These are phyloP conservation scores for Heliopora coerulea DNA, from an alignment of 92 coral and sea anemone genomes.

Conservation along the genomic window DNA sequence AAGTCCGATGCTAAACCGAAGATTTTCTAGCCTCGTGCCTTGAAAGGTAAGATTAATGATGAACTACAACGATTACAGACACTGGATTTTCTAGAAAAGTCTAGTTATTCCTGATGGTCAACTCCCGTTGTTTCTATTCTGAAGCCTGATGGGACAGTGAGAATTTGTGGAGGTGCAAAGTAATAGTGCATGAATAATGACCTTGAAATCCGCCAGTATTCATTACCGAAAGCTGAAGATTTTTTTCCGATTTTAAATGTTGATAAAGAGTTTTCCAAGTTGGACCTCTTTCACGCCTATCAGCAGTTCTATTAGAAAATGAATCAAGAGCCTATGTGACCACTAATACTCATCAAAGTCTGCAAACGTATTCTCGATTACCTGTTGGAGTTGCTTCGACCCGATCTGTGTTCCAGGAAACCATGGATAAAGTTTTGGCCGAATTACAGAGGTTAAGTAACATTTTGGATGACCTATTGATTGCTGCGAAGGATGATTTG, in stretches of 20 bases:
- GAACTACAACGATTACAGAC: too few relatives aligned
- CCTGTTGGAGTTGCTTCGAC: too few relatives aligned
- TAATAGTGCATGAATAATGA: conserved; percentile 16
- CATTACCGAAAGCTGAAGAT: conserved; percentile 13
- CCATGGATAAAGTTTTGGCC: too few relatives aligned
- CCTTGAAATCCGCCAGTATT: conserved; percentile 29
- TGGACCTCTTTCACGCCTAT: conserved; percentile 54
- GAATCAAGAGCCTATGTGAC: too few relatives aligned
- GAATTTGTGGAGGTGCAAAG: conserved; percentile 42
- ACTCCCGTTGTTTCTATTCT: conserved; percentile 39
- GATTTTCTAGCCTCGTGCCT: conserved; percentile 38
- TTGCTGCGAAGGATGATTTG: too few relatives aligned
- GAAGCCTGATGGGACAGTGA: conserved; percentile 36
- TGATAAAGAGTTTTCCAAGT: neutral
- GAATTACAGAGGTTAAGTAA: too few relatives aligned
- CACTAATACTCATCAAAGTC: too few relatives aligned
- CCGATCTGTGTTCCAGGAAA: too few relatives aligned
- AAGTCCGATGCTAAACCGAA: conserved; percentile 2
- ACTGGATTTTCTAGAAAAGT: conserved; percentile 32
- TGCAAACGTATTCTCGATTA: too few relatives aligned
- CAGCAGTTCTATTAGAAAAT: conserved; percentile 54
- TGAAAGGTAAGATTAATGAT: conserved; percentile 22
- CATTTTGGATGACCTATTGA: too few relatives aligned
- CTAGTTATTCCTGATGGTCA: conserved; percentile 18
- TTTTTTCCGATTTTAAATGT: too few relatives aligned